These are phyloP conservation scores for Laterallus jamaicensis DNA, from an alignment of 2,113 vertebrate species.

Conservation along the genomic window DNA sequence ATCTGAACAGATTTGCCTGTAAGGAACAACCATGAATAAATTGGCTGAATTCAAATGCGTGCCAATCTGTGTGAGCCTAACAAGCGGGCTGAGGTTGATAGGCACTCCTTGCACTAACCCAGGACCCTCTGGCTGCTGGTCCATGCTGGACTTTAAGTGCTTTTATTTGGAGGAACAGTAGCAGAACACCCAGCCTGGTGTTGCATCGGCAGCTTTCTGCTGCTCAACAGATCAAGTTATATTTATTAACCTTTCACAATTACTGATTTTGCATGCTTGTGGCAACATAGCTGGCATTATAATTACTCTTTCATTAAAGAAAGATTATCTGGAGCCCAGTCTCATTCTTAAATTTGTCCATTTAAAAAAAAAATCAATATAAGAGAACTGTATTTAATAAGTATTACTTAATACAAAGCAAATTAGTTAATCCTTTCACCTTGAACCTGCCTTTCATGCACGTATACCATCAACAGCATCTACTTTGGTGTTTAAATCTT, in stretches of 20 bases:
- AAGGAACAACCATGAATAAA: constrained; percentile 2
- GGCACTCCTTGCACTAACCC: neutral
- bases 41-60: neutral
- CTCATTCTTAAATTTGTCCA: neutral
- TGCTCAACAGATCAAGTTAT: neutral
- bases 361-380: neutral
- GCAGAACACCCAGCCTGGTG: neutral
- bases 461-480: neutral
- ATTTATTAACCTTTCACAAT: neutral
- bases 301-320: neutral
- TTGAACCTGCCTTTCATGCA: neutral
- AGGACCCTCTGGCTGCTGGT: neutral
- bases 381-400: neutral
- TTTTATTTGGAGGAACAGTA: neutral
- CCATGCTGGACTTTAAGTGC: neutral
- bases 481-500: neutral
- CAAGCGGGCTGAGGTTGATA: neutral
- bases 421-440: neutral
- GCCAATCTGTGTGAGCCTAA: neutral
- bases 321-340: neutral
- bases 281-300: neutral
- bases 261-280: neutral
- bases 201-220: neutral
- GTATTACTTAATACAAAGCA: neutral
- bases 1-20: neutral